phyloP scores from a whole-genome alignment of 2,113 vertebrate species.

The Delphinapterus leucas region DNA sequence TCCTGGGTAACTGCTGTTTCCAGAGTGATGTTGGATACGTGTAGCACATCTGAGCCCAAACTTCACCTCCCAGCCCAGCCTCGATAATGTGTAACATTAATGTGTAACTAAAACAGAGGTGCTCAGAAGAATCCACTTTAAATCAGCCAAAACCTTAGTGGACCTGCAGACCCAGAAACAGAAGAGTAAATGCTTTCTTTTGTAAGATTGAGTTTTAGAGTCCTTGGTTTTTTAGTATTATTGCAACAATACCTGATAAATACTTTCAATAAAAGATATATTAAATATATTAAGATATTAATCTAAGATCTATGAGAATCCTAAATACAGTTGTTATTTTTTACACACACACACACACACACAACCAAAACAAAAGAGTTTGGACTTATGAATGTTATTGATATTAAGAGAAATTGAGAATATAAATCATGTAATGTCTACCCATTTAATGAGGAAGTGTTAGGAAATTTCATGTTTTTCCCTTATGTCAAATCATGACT shows the following conservation, averaged over 20 bases:
- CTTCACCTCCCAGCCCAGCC: background rate
- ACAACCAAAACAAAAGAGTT: background rate
- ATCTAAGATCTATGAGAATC: background rate
- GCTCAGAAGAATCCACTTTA: background rate
- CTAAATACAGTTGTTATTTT: background rate
- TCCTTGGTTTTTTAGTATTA: background rate
- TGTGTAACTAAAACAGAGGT: background rate
- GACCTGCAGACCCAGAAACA: background rate
- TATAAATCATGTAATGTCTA: background rate
- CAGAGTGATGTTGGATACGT: background rate
- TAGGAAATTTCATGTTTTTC: background rate
- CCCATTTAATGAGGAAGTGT: background rate
- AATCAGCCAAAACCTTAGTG: background rate
- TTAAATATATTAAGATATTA: background rate
- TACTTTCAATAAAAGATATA: background rate
- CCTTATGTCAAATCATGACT: background rate
- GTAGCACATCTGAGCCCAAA: background rate
- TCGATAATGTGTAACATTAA: background rate
- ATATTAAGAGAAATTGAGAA: background rate
- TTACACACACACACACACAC: background rate
- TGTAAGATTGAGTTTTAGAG: background rate
- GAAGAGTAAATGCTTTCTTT: background rate
- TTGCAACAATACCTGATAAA: background rate
- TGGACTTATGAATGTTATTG: background rate
- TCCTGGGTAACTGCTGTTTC: background rate